Evolutionary conservation across 2,797 vertebrate species (phyloP).

Genomic region (Micromesistius poutassou): DNA sequence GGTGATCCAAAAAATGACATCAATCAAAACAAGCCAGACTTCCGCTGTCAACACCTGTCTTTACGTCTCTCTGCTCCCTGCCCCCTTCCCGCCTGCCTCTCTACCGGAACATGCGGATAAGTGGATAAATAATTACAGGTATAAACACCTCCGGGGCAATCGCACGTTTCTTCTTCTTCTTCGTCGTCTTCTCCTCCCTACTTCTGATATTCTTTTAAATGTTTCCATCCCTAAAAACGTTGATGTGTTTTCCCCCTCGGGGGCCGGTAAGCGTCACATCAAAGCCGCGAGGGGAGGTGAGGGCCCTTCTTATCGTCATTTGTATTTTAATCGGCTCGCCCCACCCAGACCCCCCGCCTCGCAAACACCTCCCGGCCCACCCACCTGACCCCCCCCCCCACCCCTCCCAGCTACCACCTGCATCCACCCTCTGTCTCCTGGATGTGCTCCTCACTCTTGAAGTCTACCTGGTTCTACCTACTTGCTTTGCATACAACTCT

Average conservation of each 20-base stretch:
- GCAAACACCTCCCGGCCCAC: background rate
- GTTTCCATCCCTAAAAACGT: conserved; percentile 18
- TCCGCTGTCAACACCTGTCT: conserved; percentile 62
- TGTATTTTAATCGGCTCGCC: conserved; percentile 60
- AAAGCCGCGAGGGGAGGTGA: conserved; percentile 51
- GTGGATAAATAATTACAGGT: conserved; percentile 72
- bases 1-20: conserved; percentile 33
- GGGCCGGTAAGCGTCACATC: conserved; percentile 62
- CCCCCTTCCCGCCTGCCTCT: conserved; percentile 7
- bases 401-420: background rate
- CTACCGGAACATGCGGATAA: conserved; percentile 60
- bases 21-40: conserved; percentile 46
- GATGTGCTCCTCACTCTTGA: background rate
- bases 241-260: conserved; percentile 11
- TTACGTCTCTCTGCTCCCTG: conserved; percentile 33
- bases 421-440: conserved; percentile 11
- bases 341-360: conserved; percentile 12
- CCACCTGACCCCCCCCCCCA: background rate
- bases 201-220: conserved; percentile 8
- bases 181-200: background rate
- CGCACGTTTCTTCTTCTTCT: conserved; percentile 40
- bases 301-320: conserved; percentile 55
- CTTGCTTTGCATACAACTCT: background rate
- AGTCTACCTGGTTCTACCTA: background rate
- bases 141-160: conserved; percentile 66